Base-by-base conservation (phyloP, 2,888 invertebrate genomes). In the Acrobasis consociella region DNA sequence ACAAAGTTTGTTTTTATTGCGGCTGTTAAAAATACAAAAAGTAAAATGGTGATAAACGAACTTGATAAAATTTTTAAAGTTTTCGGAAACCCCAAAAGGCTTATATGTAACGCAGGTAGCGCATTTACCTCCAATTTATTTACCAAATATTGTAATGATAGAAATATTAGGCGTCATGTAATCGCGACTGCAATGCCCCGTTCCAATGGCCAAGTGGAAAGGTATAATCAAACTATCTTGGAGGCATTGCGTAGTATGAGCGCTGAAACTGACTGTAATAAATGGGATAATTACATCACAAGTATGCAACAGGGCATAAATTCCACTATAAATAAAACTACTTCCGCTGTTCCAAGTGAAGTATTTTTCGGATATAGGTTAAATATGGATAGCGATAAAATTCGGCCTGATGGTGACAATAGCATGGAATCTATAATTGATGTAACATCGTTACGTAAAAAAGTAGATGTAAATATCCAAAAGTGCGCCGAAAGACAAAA, bases 1-100 rank as follows among this genome's bases (percentile, higher is more conserved):
- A 77, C 76, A 15, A 79, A 80, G 69, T n/a, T n/a, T n/a, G n/a
- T n/a, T n/a, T 81, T 76, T 65, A 67, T 77, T 55, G 68, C 69
- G 56, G 69, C 77, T 16, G 67, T 72, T 11, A 56, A 55, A 62
- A 66, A 68, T 58, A 69, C 68, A 7, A 67, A 68, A 63, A 68
- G n/a, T 64, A 49, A 58, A 22, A 31, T 64, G 9, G 67, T 67
- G 0, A 65, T 69, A 8, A 71, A 65, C 49, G 71, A 71, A 52
- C 15, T 74, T 0, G 52, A 68, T 31, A 71, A 73, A 37, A 67
- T 72, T 15, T 70, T 69, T 46, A 71, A 73, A 59, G 46, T 69
- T 15, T 74, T 75, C 62, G 70, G 74, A 5, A 70, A 67, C 17
- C 70, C 73, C 0, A 69, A 64, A 37, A 49, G 74, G 2, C 8